Evolutionary conservation across 2,888 invertebrate species (phyloP).

Genomic region (Rugalucina vietnamica): DNA sequence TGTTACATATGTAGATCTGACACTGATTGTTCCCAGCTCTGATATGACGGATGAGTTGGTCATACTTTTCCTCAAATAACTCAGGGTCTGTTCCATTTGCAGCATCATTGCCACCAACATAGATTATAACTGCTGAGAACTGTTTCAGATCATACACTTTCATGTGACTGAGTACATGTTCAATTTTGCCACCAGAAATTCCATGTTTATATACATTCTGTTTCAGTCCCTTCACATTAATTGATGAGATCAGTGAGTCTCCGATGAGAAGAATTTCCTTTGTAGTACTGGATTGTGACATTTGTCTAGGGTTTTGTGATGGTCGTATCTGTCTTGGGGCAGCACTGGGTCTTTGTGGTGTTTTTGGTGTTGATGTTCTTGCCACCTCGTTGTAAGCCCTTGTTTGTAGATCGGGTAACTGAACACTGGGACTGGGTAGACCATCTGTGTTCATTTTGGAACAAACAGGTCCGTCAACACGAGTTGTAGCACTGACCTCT

Average conservation of each 20-base stretch:
- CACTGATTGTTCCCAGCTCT: not conserved
- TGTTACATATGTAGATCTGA: not conserved
- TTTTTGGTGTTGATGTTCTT: not conserved
- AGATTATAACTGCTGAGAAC: not conserved
- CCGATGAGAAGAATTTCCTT: not conserved
- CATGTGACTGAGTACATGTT: not conserved
- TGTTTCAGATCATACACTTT: not conserved
- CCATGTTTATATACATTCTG: not conserved
- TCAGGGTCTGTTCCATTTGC: not conserved
- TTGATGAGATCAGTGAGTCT: not conserved
- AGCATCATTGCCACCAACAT: constrained; percentile 13
- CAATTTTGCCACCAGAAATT: not conserved
- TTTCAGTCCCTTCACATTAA: not conserved
- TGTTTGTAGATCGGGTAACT: not conserved
- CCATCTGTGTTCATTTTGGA: constrained; percentile 1
- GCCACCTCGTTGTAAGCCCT: not conserved
- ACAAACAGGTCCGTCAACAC: no score
- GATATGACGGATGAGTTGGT: not conserved
- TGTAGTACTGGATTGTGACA: not conserved
- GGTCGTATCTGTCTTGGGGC: not conserved
- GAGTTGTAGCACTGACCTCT: no score
- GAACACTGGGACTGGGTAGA: not conserved
- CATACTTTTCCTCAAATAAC: not conserved
- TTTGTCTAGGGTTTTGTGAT: not conserved
- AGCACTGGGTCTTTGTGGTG: not conserved